Base-by-base conservation (phyloP, 2,113 vertebrate genomes). In the Gnathonemus longibarbis region DNA sequence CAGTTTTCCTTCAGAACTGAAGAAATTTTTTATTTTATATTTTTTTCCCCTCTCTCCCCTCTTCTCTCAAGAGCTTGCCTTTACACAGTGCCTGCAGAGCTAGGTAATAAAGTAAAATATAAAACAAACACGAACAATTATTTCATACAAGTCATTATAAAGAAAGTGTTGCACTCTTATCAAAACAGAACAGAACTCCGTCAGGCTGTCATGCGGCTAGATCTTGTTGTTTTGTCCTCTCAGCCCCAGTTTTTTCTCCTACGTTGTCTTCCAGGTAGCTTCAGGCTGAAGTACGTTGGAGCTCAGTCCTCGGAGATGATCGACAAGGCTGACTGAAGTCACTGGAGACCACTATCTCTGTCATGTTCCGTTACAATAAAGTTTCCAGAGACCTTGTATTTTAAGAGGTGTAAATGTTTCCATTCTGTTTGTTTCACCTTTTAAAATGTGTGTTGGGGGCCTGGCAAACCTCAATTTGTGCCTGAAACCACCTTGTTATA, bases 201-300 rank as follows among this genome's bases (percentile, higher is more conserved):
- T 19, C 50, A 42, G 35, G 46, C 53, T 87, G 21, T 7, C 77
- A 7, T 27, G 39, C 42, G 3, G 83, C 39, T 84, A n/a, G 19
- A 84, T 48, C 45, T 45, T 13, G 0, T n/a, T 5, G 19, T n/a
- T 42, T 8, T 84, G 7, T n/a, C 5, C 45, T 3, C 49, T 88
- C 52, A 90, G 49, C 48, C 89, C 8, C 46, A 8, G 2, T 42
- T 62, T 89, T 35, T 31, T 88, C 56, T 45, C 88, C 39, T 88
- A 2, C 70, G 3, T 70, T 46, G 24, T 86, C 27, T 90, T 90
- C n/a, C 45, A 93, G 97, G 97, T 96, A 96, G 96, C 95, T 97
- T 97, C 96, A 96, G 97, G 95, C 96, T 97, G 95, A 97, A 96
- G 95, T 97, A 96, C 95, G 95, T 95, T 93, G 95, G 96, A 95